A percentile compares a stretch with the other conserved stretches of the same genome.
Conservation (phyloP, 2,113 vertebrate genomes). For the Cinclus mexicanus region DNA sequence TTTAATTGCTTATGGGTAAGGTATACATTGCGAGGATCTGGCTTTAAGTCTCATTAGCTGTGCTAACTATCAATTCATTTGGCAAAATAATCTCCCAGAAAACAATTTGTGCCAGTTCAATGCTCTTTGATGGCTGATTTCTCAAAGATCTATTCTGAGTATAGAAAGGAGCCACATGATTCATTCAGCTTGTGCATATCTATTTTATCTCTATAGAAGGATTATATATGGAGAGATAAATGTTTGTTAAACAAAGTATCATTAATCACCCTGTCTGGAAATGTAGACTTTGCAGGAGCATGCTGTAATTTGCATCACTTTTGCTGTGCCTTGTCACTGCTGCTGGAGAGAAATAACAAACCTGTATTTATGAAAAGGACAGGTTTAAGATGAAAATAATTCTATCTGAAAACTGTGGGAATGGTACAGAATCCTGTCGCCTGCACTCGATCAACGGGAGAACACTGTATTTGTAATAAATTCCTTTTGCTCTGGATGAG, state of each 20-base stretch:
- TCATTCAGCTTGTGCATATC: slow-evolving; percentile 60
- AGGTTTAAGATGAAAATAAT: slow-evolving; percentile 72
- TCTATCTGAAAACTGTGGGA: slow-evolving; percentile 68
- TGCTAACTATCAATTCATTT: slow-evolving; percentile 33
- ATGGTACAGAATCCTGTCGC: slow-evolving; percentile 64
- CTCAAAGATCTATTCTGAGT: slow-evolving; percentile 51
- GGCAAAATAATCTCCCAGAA: slow-evolving; percentile 17
- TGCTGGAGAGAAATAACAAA: slow-evolving; percentile 64
- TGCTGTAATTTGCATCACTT: slow-evolving; percentile 70
- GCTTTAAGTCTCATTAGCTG: slow-evolving; percentile 2
- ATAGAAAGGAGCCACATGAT: slow-evolving; percentile 36
- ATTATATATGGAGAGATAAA: slow-evolving; percentile 63
- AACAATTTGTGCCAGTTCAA: slow-evolving; percentile 33
- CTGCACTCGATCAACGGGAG: slow-evolving; percentile 75
- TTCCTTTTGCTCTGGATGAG: slow-evolving; percentile 83
- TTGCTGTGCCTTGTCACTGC: slow-evolving; percentile 51
- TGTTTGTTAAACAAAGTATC: slow-evolving; percentile 69
- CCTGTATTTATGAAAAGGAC: slow-evolving; percentile 64
- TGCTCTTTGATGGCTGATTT: slow-evolving; percentile 42
- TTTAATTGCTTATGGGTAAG: not conserved
- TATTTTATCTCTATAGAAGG: slow-evolving; percentile 29
- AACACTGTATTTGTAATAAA: slow-evolving; percentile 84
- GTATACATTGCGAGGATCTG: not conserved
- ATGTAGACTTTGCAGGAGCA: slow-evolving; percentile 60
- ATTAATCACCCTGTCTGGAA: slow-evolving; percentile 74